A percentile compares a stretch with the other conserved stretches of the same genome.
phyloP scores from a whole-genome alignment of 2,797 vertebrate genomes.

The Serranus cabrilla region DNA sequence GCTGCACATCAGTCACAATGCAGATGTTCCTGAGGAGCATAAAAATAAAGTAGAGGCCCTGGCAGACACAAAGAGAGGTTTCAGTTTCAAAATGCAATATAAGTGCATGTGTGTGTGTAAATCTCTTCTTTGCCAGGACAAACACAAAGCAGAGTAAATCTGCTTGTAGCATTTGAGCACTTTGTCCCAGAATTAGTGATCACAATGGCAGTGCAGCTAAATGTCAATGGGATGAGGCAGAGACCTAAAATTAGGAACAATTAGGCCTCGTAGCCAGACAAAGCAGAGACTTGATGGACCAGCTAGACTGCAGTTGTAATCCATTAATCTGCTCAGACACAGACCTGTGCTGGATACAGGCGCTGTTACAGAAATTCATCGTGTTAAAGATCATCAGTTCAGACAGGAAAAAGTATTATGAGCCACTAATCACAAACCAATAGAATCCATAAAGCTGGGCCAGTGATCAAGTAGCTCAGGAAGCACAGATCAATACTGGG shows the following conservation, averaged over 20 bases:
- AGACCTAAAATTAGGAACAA: conserved; percentile 78
- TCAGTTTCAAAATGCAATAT: neutral
- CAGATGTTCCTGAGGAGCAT: neutral
- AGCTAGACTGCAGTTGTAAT: conserved; percentile 57
- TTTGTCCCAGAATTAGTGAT: conserved; percentile 51
- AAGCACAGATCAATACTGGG: conserved; percentile 54
- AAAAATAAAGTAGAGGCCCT: neutral
- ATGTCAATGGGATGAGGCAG: conserved; percentile 57
- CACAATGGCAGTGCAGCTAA: conserved; percentile 47
- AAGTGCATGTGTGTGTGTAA: neutral
- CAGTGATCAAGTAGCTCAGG: conserved; percentile 55
- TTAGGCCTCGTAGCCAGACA: conserved; percentile 62
- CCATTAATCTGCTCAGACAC: conserved; percentile 57
- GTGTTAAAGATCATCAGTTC: conserved; percentile 45
- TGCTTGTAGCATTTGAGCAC: conserved; percentile 27
- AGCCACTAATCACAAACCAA: conserved; percentile 41
- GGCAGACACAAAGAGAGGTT: neutral
- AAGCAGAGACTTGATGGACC: conserved; percentile 52
- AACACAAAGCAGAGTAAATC: conserved; percentile 20
- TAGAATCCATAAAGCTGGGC: conserved; percentile 55
- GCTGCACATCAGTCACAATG: neutral
- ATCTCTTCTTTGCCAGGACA: neutral
- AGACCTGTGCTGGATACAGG: conserved; percentile 32
- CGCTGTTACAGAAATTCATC: conserved; percentile 31
- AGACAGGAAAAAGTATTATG: conserved; percentile 17